These are phyloP conservation scores for Akabosia matsudoensis DNA, from an alignment of 1,140 invertebrate species.

Conservation along the genomic window DNA sequence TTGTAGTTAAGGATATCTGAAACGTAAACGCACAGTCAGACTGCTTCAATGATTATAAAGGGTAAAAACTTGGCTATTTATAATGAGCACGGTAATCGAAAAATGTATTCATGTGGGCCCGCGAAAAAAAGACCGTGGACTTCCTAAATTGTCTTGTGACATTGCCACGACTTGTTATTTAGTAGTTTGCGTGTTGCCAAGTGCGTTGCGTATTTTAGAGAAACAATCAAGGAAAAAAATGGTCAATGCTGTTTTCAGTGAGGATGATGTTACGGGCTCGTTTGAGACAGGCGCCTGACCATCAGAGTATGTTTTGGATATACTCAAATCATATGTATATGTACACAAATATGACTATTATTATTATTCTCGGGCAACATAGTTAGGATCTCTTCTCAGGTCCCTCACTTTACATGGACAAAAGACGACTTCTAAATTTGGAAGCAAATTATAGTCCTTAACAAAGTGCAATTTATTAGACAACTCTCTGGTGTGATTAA, in stretches of 20 bases:
- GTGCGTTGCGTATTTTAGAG: not conserved
- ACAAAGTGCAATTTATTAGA: not conserved
- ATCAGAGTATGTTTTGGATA: too few relatives aligned
- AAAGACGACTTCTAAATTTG: constrained; percentile 18
- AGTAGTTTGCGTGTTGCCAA: not conserved
- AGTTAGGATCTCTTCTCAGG: too few relatives aligned
- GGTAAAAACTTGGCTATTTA: not conserved
- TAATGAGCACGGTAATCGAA: not conserved
- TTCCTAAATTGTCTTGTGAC: not conserved
- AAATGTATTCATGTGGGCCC: not conserved
- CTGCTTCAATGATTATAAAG: not conserved
- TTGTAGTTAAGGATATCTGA: too few relatives aligned
- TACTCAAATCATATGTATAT: too few relatives aligned
- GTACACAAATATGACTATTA: too few relatives aligned
- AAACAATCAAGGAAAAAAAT: too few relatives aligned
- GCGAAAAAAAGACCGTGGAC: not conserved
- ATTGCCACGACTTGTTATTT: not conserved
- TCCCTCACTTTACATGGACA: too few relatives aligned
- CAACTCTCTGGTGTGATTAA: not conserved
- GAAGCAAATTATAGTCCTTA: constrained; percentile 6
- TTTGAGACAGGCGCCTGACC: too few relatives aligned
- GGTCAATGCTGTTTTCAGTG: too few relatives aligned
- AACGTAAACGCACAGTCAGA: too few relatives aligned
- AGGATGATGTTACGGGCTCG: too few relatives aligned
- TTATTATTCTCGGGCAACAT: too few relatives aligned